phyloP scores from a whole-genome alignment of 2,888 invertebrate species.

The Alcis repandata region DNA sequence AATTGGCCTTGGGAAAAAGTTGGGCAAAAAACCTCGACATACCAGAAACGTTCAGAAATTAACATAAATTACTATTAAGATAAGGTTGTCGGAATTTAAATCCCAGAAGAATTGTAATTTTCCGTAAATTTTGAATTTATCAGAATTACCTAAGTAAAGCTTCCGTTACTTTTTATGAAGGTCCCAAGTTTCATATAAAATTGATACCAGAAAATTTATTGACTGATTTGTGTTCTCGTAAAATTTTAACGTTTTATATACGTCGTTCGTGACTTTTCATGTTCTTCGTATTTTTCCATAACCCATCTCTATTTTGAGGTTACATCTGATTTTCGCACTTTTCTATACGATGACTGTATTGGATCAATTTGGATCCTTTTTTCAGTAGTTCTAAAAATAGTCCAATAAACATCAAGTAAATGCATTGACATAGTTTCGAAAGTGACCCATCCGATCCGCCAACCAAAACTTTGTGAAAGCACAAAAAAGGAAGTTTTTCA shows the following conservation, averaged over 20 bases:
- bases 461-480: constrained; percentile 26
- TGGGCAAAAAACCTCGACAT: constrained; percentile 22
- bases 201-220: not conserved
- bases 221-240: not conserved
- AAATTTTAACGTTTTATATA: not conserved
- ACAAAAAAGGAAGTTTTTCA: constrained; percentile 31
- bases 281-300: not conserved
- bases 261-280: not conserved
- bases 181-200: constrained; percentile 9
- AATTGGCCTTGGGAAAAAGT: constrained; percentile 52
- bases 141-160: too few species aligned
- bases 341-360: too few species aligned
- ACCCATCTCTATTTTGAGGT: too few species aligned
- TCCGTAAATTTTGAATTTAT: constrained; percentile 4
- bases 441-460: constrained; percentile 16
- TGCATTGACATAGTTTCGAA: constrained; percentile 22
- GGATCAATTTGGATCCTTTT: too few species aligned
- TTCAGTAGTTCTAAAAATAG: too few species aligned
- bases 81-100: constrained; percentile 26
- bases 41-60: constrained; percentile 34
- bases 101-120: constrained; percentile 24
- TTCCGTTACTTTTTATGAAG: constrained; percentile 6
- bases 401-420: not conserved
- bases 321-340: too few species aligned
- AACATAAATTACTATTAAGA: constrained; percentile 38